Conservation (phyloP, 2,113 vertebrate genomes). For the Todiramphus chloris region DNA sequence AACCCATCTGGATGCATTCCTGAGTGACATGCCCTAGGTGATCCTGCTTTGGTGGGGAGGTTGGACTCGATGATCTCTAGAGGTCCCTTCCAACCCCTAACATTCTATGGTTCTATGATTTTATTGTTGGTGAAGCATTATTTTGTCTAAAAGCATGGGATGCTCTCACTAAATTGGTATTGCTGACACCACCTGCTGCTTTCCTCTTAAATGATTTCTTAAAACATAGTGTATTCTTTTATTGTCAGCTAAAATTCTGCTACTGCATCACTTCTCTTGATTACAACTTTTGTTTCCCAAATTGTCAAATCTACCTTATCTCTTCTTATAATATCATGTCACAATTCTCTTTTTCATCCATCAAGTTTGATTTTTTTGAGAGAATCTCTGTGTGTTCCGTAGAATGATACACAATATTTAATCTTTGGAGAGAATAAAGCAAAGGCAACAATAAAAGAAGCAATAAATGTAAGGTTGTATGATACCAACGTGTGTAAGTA, state of each 20-base stretch:
- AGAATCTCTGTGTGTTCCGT: neutral
- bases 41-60: too few species aligned
- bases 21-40: too few species aligned
- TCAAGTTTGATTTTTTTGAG: neutral
- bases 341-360: neutral
- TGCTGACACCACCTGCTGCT: neutral
- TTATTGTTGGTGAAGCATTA: neutral
- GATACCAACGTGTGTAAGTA: neutral
- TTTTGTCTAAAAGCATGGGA: neutral
- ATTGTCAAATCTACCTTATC: neutral
- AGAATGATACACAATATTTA: neutral
- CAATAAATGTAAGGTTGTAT: neutral
- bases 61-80: too few species aligned
- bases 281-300: neutral
- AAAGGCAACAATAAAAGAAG: neutral
- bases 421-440: neutral
- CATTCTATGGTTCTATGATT: neutral
- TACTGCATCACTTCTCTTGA: neutral
- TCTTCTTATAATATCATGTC: neutral
- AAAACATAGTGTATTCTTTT: neutral
- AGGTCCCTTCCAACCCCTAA: too few species aligned
- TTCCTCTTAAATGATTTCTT: neutral
- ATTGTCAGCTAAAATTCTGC: neutral
- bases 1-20: too few species aligned
- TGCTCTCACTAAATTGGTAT: neutral